These are phyloP conservation scores for Drosophila elegans DNA, from an alignment of 1,140 invertebrate genomes.

Conservation along the genomic window DNA sequence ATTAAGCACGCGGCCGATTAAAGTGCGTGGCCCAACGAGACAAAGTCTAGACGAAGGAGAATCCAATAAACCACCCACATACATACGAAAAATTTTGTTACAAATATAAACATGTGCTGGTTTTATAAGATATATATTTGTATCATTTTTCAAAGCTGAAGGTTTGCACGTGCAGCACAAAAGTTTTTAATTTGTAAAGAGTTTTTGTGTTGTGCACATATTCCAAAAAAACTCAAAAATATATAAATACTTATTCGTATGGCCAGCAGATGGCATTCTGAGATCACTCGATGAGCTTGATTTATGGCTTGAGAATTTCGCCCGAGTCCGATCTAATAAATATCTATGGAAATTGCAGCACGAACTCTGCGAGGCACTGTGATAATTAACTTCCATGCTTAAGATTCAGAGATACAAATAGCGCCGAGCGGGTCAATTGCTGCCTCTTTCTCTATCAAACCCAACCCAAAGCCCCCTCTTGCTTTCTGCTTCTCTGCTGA, in stretches of 20 bases:
- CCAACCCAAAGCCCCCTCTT: not conserved
- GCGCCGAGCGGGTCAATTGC: constrained; percentile 43
- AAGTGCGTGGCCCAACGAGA: constrained; percentile 52
- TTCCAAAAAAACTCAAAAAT: not conserved
- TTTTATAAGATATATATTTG: too few species aligned
- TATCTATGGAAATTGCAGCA: constrained; percentile 77
- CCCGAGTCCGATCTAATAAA: constrained; percentile 61
- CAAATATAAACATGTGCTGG: too few species aligned
- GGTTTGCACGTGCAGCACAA: too few species aligned
- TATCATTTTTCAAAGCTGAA: too few species aligned
- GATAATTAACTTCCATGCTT: constrained; percentile 77
- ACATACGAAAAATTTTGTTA: constrained; percentile 1
- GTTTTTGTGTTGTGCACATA: constrained; percentile 1
- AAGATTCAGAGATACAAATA: constrained; percentile 61
- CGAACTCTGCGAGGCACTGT: constrained; percentile 67
- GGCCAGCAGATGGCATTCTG: constrained; percentile 51
- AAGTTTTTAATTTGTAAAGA: not conserved
- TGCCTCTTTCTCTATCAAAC: not conserved
- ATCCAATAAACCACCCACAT: constrained; percentile 24
- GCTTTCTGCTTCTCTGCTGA: constrained; percentile 34
- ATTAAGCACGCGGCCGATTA: constrained; percentile 72
- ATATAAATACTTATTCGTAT: constrained; percentile 17
- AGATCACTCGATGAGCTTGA: constrained; percentile 56
- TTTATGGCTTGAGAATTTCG: constrained; percentile 64
- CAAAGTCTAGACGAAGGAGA: constrained; percentile 58